Evolutionary conservation across 2,888 invertebrate species (phyloP).

Genomic region (Heteropelma amictum): DNA sequence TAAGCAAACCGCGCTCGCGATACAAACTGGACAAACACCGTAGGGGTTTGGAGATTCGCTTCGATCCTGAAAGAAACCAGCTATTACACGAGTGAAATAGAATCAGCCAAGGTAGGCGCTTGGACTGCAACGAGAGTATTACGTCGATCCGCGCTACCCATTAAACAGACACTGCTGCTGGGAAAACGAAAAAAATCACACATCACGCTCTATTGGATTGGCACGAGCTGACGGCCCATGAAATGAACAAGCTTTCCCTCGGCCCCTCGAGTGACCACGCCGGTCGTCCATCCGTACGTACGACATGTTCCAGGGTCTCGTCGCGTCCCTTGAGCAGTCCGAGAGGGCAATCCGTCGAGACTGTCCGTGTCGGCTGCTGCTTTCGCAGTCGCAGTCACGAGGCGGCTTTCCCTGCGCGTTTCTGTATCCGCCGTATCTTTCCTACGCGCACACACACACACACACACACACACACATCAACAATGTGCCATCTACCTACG

Average conservation of each 20-base stretch:
- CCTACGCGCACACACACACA: background rate
- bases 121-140: slow-evolving; percentile 11
- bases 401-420: background rate
- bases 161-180: slow-evolving; percentile 72
- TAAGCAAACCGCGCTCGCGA: slow-evolving; percentile 5
- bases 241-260: slow-evolving; percentile 74
- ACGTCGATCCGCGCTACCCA: slow-evolving; percentile 60
- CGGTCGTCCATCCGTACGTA: slow-evolving; percentile 52
- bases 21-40: background rate
- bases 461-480: too few relatives aligned
- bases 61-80: background rate
- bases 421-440: background rate
- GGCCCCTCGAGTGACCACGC: slow-evolving; percentile 49
- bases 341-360: slow-evolving; percentile 41
- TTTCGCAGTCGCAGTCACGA: background rate
- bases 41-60: slow-evolving; percentile 3
- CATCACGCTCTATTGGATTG: slow-evolving; percentile 71
- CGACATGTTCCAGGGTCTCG: slow-evolving; percentile 39
- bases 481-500: background rate
- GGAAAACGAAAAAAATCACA: slow-evolving; percentile 72
- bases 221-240: slow-evolving; percentile 76
- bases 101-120: slow-evolving; percentile 48
- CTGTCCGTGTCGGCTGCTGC: slow-evolving; percentile 23
- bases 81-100: slow-evolving; percentile 35
- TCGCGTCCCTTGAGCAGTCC: slow-evolving; percentile 44